These are phyloP conservation scores for Clitarchus hookeri DNA, from an alignment of 2,888 invertebrate genomes.

Conservation along the genomic window DNA sequence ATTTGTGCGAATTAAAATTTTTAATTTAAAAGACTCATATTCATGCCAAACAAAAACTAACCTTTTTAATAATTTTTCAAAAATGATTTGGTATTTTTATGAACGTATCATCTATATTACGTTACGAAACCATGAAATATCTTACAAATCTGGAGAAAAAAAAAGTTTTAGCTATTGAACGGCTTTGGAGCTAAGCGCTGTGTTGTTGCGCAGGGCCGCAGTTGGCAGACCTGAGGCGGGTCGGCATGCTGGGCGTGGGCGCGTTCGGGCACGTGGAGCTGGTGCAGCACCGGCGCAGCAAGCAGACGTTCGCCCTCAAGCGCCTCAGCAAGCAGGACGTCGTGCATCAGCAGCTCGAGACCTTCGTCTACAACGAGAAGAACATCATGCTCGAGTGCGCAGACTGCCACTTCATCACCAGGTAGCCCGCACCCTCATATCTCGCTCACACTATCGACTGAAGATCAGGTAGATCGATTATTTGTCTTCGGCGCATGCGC, in stretches of 20 bases:
- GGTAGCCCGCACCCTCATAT: not conserved
- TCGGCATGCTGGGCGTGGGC: slow-evolving; percentile 62
- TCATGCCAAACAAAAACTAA: no score
- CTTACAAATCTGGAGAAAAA: no score
- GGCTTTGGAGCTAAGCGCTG: no score
- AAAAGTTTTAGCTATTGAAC: no score
- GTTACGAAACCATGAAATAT: no score
- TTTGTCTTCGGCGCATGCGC: no score
- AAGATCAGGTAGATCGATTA: no score
- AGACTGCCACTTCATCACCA: slow-evolving; percentile 35
- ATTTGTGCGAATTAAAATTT: no score
- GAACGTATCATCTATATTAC: no score
- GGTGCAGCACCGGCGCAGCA: slow-evolving; percentile 46
- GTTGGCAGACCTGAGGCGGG: slow-evolving; percentile 61
- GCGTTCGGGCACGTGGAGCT: slow-evolving; percentile 63
- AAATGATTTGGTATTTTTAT: no score
- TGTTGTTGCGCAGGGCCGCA: slow-evolving; percentile 45
- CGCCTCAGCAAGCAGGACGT: slow-evolving; percentile 88
- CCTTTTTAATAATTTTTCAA: no score
- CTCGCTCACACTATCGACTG: slow-evolving; percentile 32
- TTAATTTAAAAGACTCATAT: no score
- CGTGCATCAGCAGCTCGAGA: slow-evolving; percentile 84
- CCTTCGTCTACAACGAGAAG: slow-evolving; percentile 87
- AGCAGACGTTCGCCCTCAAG: slow-evolving; percentile 77
- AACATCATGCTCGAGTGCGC: slow-evolving; percentile 60